Conservation (phyloP, 2,888 invertebrate species). For the Chrysolina oricalcia region DNA sequence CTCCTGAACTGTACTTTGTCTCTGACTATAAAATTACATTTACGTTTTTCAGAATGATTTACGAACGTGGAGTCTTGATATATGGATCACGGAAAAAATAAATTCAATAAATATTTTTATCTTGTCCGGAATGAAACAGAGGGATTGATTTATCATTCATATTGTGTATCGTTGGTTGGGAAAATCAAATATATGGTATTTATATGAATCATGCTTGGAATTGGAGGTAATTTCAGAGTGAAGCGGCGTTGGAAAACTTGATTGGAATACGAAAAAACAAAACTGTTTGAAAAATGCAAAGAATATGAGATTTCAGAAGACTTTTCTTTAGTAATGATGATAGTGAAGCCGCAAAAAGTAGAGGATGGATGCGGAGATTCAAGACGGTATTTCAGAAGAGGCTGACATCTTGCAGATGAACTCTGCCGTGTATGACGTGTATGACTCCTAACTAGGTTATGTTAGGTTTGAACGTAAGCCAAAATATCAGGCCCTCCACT, state of each 20-base stretch:
- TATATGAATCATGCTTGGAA: not conserved
- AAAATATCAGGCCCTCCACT: too few relatives aligned
- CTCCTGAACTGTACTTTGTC: slow-evolving; percentile 26
- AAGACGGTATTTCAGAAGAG: too few relatives aligned
- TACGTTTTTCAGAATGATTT: slow-evolving; percentile 36
- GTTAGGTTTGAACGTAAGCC: too few relatives aligned
- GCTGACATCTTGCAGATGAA: too few relatives aligned
- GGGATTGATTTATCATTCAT: slow-evolving; percentile 18
- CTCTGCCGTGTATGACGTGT: too few relatives aligned
- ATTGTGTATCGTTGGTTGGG: not conserved
- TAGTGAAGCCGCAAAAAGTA: too few relatives aligned
- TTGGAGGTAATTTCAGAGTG: not conserved
- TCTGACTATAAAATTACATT: slow-evolving; percentile 36
- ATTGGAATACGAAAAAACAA: not conserved
- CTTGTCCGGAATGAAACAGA: slow-evolving; percentile 14
- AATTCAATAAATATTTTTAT: slow-evolving; percentile 19
- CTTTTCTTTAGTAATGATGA: not conserved
- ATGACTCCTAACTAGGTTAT: too few relatives aligned
- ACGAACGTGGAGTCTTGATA: slow-evolving; percentile 27
- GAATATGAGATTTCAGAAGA: not conserved
- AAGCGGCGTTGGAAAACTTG: not conserved
- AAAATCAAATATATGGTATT: slow-evolving; percentile 3
- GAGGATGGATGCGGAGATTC: too few relatives aligned
- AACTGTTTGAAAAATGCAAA: not conserved
- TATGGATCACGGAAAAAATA: slow-evolving; percentile 25